Conservation (phyloP, 2,113 vertebrate genomes). For the Sturnira hondurensis region DNA sequence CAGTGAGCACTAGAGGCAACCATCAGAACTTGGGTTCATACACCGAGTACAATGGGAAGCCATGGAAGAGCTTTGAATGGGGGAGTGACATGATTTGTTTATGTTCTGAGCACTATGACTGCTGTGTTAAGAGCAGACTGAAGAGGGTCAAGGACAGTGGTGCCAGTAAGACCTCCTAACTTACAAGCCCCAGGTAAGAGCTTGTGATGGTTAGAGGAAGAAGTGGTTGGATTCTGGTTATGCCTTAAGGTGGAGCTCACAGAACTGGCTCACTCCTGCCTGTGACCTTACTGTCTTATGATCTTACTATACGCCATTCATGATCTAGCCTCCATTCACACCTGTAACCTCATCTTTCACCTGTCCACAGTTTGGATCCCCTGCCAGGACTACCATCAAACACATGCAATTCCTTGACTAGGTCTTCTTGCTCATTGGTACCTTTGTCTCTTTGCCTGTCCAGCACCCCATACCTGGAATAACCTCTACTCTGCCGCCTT, state of each 20-base stretch:
- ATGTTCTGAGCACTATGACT: background rate
- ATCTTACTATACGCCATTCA: background rate
- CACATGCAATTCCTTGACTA: background rate
- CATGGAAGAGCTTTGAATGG: background rate
- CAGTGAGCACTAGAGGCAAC: background rate
- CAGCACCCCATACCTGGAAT: background rate
- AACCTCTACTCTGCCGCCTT: background rate
- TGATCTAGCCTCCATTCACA: no score
- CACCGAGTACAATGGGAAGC: rapidly evolving
- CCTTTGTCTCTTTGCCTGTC: background rate
- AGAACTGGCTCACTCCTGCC: background rate
- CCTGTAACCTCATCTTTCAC: background rate
- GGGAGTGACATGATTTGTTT: background rate
- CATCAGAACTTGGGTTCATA: background rate
- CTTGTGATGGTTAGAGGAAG: background rate
- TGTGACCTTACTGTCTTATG: no score
- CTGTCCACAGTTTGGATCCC: background rate
- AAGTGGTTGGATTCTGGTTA: background rate
- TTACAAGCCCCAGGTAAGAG: background rate
- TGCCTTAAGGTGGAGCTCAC: no score
- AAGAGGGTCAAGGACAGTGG: background rate
- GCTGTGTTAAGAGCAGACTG: background rate
- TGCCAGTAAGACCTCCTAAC: background rate
- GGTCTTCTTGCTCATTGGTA: background rate
- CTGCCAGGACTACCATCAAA: background rate